Conservation (phyloP, 2,888 invertebrate species). For the Acanthococcus lagerstroemiae region DNA sequence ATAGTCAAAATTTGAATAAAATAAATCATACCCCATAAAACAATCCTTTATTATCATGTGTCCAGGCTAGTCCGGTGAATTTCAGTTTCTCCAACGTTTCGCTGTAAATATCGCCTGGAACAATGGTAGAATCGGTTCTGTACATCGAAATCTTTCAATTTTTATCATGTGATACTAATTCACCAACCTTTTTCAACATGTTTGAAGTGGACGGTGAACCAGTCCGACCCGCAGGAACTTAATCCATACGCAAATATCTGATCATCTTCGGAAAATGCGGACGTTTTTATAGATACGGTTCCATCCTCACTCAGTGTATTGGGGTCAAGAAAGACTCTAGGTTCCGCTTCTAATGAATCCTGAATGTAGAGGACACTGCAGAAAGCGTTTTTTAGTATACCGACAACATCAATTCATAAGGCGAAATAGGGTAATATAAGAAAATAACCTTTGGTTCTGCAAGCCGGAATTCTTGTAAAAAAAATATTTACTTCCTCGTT, state of each 20-base stretch:
- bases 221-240: constrained; percentile 89
- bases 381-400: no score
- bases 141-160: not conserved
- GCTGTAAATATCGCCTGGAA: constrained; percentile 65
- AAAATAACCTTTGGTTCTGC: constrained; percentile 80
- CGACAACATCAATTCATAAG: constrained; percentile 33
- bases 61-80: constrained; percentile 86
- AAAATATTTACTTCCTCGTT: constrained; percentile 75
- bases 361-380: constrained; percentile 82
- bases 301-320: constrained; percentile 86
- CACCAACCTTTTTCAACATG: constrained; percentile 57
- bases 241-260: constrained; percentile 81
- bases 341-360: constrained; percentile 62
- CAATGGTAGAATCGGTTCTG: not conserved
- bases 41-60: constrained; percentile 85
- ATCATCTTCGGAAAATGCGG: constrained; percentile 81
- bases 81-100: constrained; percentile 88
- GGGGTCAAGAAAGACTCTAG: constrained; percentile 86
- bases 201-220: constrained; percentile 80
- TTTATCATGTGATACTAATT: not conserved
- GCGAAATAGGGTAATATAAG: not conserved
- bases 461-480: constrained; percentile 88
- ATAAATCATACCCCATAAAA: constrained; percentile 91
- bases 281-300: constrained; percentile 65
- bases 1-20: no score